A percentile compares a stretch with the other conserved stretches of the same genome.
phyloP scores from a whole-genome alignment of 2,113 vertebrate genomes.

The Antechinus stuartii region DNA sequence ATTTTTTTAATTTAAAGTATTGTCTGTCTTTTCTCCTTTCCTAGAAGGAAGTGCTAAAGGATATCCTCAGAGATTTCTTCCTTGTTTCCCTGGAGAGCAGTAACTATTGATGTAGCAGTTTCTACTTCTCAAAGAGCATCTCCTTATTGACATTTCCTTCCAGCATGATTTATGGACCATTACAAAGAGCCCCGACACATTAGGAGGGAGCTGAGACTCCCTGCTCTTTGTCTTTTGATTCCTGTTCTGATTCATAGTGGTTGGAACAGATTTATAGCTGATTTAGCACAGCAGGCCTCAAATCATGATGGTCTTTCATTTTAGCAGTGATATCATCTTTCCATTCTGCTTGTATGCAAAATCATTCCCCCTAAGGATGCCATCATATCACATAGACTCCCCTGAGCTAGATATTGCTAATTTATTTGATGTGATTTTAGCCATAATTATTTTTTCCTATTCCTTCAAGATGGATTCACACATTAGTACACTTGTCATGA shows the following conservation, averaged over 20 bases:
- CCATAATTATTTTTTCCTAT: background rate
- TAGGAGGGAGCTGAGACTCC: background rate
- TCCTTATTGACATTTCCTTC: background rate
- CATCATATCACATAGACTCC: background rate
- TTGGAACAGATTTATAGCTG: conserved; percentile 20
- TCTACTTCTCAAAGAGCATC: background rate
- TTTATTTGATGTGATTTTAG: background rate
- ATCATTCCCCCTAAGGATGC: background rate
- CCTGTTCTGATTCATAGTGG: background rate
- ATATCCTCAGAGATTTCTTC: background rate
- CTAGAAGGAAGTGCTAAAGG: background rate
- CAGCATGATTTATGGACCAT: background rate
- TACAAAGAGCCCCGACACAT: background rate
- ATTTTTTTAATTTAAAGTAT: background rate
- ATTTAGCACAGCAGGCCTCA: background rate
- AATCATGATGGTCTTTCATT: background rate
- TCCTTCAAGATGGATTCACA: background rate
- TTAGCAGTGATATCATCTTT: conserved; percentile 1
- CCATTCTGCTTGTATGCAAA: background rate
- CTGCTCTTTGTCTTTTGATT: background rate
- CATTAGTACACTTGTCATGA: background rate
- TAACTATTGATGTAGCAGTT: background rate
- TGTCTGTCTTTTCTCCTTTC: background rate
- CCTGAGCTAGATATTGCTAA: background rate
- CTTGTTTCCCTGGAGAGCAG: background rate